Conservation (phyloP, 2,113 vertebrate genomes). For the Epinephelus lanceolatus region DNA sequence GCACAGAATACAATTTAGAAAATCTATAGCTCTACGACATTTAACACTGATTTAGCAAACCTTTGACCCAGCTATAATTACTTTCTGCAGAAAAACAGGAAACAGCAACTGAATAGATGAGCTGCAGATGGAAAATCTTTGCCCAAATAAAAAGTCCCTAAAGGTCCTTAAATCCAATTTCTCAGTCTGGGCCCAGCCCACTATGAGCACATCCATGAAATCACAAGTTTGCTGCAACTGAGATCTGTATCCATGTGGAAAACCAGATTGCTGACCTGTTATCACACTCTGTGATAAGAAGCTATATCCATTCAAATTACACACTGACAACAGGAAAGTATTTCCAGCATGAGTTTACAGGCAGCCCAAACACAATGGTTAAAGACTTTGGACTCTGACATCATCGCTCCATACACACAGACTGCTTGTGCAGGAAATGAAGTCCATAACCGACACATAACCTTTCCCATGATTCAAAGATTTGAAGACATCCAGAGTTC, state of each 20-base stretch:
- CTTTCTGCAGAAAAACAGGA: slow-evolving; percentile 19
- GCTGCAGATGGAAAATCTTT: neutral
- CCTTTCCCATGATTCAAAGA: neutral
- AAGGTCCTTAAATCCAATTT: slow-evolving; percentile 20
- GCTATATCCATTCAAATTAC: slow-evolving; percentile 1
- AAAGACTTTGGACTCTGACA: slow-evolving; percentile 4
- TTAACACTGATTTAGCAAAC: slow-evolving; percentile 24
- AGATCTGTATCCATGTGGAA: neutral
- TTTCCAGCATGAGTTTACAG: slow-evolving; percentile 2
- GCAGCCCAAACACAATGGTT: neutral
- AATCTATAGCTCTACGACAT: neutral
- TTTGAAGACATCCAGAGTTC: neutral
- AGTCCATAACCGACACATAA: neutral
- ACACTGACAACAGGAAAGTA: neutral
- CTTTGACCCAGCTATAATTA: slow-evolving; percentile 35
- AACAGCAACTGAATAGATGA: neutral
- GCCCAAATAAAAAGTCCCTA: neutral
- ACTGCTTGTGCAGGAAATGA: slow-evolving; percentile 6
- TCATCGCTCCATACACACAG: slow-evolving; percentile 15
- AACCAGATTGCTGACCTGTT: neutral
- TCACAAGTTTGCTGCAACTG: neutral
- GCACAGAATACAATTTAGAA: neutral
- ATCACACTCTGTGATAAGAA: neutral
- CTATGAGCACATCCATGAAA: neutral
- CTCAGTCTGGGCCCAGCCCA: neutral